Evolutionary conservation across 2,888 invertebrate species (phyloP).

Genomic region (Graphium colonna): DNA sequence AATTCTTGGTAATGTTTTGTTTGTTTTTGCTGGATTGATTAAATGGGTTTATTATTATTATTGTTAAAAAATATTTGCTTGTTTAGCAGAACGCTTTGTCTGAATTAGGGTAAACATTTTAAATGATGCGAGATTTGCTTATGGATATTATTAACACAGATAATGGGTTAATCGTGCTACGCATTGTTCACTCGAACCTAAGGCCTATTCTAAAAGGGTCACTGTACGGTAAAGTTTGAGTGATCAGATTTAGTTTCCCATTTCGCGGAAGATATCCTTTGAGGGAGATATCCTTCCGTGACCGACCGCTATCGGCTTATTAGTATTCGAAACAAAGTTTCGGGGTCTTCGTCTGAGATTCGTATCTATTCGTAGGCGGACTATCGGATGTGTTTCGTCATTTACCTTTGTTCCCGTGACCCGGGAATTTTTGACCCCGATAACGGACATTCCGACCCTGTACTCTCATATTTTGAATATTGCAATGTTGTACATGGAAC

Average conservation of each 20-base stretch:
- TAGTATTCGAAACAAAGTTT: slow-evolving; percentile 69
- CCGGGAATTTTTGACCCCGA: background rate
- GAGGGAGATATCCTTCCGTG: slow-evolving; percentile 39
- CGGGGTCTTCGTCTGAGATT: slow-evolving; percentile 57
- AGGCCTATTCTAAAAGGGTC: background rate
- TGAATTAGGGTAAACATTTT: too few relatives aligned
- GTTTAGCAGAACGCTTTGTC: too few relatives aligned
- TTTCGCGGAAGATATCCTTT: slow-evolving; percentile 41
- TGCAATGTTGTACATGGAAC: too few relatives aligned
- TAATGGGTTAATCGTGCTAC: background rate
- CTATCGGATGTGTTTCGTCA: slow-evolving; percentile 41
- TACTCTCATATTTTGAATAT: background rate
- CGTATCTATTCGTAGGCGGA: slow-evolving; percentile 54
- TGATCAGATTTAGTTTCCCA: slow-evolving; percentile 37
- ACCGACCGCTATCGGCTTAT: slow-evolving; percentile 48
- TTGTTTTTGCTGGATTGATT: too few relatives aligned
- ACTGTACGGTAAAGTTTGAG: slow-evolving; percentile 19
- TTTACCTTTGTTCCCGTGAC: background rate
- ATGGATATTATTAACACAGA: too few relatives aligned
- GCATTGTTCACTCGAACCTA: background rate
- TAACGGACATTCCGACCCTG: background rate
- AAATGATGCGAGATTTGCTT: too few relatives aligned
- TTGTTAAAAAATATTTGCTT: too few relatives aligned
- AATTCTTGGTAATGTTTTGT: too few relatives aligned
- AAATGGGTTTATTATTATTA: too few relatives aligned